A percentile compares a stretch with the other conserved stretches of the same genome.
These are phyloP conservation scores for Arbacia lixula DNA, from an alignment of 53 echinoderm and acorn worm genomes.

Conservation along the genomic window DNA sequence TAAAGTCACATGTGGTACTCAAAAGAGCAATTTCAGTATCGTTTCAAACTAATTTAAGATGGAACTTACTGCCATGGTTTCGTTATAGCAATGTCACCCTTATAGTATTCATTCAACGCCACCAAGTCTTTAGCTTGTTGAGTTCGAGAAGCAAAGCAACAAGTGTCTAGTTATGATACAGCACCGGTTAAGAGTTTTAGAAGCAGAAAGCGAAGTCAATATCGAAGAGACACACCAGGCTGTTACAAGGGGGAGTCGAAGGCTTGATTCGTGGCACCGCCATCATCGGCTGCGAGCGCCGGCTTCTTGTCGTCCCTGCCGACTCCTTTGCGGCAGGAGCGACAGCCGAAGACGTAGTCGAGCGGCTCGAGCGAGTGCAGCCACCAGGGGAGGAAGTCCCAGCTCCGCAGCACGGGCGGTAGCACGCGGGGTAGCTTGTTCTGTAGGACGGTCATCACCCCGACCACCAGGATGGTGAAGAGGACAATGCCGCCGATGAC, in stretches of 20 bases:
- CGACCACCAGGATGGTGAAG: conserved; percentile 43
- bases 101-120: too few species aligned
- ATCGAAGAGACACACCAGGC: too few species aligned
- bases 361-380: conserved; percentile 72
- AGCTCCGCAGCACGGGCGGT: conserved; percentile 48
- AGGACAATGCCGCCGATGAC: conserved; percentile 72
- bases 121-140: too few species aligned
- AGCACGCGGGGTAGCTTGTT: conserved; percentile 53
- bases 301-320: not conserved
- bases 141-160: too few species aligned
- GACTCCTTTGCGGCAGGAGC: not conserved
- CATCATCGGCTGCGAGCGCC: not conserved
- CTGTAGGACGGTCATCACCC: conserved; percentile 77
- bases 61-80: too few species aligned
- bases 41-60: too few species aligned
- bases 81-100: too few species aligned
- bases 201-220: too few species aligned
- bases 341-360: conserved; percentile 43
- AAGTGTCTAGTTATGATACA: too few species aligned
- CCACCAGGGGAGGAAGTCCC: conserved; percentile 79
- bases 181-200: too few species aligned
- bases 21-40: too few species aligned
- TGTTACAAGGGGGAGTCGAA: conserved; percentile 10
- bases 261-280: not conserved
- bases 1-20: too few species aligned